Evolutionary conservation across 2,888 invertebrate species (phyloP).

Genomic region (Drosophila algonquin): DNA sequence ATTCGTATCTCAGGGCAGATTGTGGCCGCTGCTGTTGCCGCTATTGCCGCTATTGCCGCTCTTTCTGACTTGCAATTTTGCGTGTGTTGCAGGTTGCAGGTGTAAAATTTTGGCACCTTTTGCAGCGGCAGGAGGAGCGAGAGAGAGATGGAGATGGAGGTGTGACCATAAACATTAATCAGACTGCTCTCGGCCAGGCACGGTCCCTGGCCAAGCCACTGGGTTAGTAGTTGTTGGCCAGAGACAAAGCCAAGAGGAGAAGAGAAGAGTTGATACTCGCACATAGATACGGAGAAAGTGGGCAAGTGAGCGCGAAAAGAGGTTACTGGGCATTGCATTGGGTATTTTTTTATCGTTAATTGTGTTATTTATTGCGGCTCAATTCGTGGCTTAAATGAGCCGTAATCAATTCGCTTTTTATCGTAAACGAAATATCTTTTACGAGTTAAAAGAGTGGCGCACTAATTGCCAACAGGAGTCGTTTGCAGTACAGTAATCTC

Average conservation of each 20-base stretch:
- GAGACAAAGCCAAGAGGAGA: conserved; percentile 22
- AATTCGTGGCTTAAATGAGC: conserved; percentile 40
- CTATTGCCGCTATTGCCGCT: conserved; percentile 29
- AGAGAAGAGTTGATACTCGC: conserved; percentile 13
- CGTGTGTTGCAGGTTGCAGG: conserved; percentile 76
- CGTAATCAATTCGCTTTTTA: conserved; percentile 39
- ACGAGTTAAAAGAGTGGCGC: not conserved
- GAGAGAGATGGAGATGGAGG: conserved; percentile 38
- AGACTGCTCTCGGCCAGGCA: conserved; percentile 47
- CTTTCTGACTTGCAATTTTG: conserved; percentile 69
- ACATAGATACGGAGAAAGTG: conserved; percentile 43
- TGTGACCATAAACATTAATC: conserved; percentile 75
- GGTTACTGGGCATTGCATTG: conserved; percentile 41
- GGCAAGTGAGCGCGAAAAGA: conserved; percentile 30
- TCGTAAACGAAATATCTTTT: conserved; percentile 35
- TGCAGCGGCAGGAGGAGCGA: conserved; percentile 8
- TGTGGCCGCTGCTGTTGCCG: conserved; percentile 17
- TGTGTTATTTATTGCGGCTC: conserved; percentile 34
- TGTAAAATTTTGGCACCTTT: conserved; percentile 75
- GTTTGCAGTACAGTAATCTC: not conserved
- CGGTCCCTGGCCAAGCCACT: conserved; percentile 32
- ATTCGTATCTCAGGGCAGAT: conserved; percentile 38
- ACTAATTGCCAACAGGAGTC: not conserved
- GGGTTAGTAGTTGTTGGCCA: conserved; percentile 62
- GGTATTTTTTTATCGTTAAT: conserved; percentile 38